phyloP scores from a whole-genome alignment of 1,140 invertebrate genomes.

The Bathynomus jamesi region DNA sequence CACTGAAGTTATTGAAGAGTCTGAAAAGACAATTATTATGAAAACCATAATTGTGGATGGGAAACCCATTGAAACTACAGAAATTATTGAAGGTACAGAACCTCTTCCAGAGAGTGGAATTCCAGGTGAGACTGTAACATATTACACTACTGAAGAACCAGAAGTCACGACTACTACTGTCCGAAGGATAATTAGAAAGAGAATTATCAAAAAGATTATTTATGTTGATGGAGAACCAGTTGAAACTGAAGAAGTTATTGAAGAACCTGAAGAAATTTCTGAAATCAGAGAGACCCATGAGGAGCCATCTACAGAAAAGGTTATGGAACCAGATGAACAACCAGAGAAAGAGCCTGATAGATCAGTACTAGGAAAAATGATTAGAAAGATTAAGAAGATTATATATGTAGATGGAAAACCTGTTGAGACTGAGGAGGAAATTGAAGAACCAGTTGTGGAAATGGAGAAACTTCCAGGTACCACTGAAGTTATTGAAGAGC shows the following conservation, averaged over 20 bases:
- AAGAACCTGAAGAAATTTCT: conserved; percentile 14
- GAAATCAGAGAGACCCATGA: not conserved
- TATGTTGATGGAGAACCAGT: conserved; percentile 21
- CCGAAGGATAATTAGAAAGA: conserved; percentile 13
- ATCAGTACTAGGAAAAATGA: too few relatives aligned
- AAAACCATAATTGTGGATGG: conserved; percentile 27
- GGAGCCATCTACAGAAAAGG: not conserved
- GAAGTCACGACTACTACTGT: conserved; percentile 9
- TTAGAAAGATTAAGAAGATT: conserved; percentile 6
- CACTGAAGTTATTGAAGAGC: conserved; percentile 43
- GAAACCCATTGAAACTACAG: conserved; percentile 29
- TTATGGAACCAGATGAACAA: not conserved
- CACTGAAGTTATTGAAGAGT: conserved; percentile 43
- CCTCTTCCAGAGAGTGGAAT: conserved; percentile 6
- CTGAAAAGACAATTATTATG: conserved; percentile 55
- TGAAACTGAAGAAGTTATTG: conserved; percentile 22
- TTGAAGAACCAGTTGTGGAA: conserved; percentile 2
- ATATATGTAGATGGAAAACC: conserved; percentile 9
- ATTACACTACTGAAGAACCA: conserved; percentile 5
- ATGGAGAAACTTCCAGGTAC: not conserved
- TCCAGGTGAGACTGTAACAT: conserved; percentile 14
- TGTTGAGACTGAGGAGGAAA: not conserved
- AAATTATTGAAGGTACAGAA: conserved; percentile 21
- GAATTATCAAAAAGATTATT: conserved; percentile 16
- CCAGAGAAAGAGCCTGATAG: conserved; percentile 43